These are phyloP conservation scores for Neofelis nebulosa DNA, from an alignment of 2,113 vertebrate genomes.

Conservation along the genomic window DNA sequence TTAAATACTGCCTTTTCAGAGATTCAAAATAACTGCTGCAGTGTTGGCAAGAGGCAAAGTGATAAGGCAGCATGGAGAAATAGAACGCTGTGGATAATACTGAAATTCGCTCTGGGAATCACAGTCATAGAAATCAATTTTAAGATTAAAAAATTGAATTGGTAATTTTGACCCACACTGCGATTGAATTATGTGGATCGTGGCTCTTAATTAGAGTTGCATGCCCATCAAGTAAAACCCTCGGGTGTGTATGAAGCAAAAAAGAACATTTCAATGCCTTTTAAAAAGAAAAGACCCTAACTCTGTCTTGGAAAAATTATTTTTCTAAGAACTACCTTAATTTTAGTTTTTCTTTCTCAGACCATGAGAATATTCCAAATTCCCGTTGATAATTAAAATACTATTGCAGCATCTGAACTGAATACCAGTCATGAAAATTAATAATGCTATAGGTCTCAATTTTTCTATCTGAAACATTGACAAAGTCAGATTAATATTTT, in stretches of 20 bases:
- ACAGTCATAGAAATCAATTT: conserved; percentile 52
- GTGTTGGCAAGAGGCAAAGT: not conserved
- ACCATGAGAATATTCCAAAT: not conserved
- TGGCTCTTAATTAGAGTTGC: conserved; percentile 59
- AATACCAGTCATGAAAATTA: not conserved
- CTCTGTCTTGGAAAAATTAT: not conserved
- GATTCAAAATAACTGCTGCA: not conserved
- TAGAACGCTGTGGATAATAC: not conserved
- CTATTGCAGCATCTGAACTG: not conserved
- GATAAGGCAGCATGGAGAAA: not conserved
- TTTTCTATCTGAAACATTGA: not conserved
- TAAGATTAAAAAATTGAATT: conserved; percentile 49
- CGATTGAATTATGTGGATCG: conserved; percentile 59
- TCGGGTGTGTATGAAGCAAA: not conserved
- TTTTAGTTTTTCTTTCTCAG: not conserved
- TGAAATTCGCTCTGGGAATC: not conserved
- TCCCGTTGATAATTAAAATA: not conserved
- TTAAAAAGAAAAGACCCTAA: not conserved
- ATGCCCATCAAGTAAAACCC: not conserved
- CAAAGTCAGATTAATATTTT: not conserved
- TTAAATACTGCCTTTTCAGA: conserved; percentile 43
- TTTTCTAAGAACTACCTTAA: not conserved
- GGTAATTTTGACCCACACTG: conserved; percentile 36
- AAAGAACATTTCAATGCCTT: conserved; percentile 11
- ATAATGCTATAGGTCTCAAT: not conserved